Base-by-base conservation (phyloP, 2,797 vertebrate species). In the Hippocampus kuda region DNA sequence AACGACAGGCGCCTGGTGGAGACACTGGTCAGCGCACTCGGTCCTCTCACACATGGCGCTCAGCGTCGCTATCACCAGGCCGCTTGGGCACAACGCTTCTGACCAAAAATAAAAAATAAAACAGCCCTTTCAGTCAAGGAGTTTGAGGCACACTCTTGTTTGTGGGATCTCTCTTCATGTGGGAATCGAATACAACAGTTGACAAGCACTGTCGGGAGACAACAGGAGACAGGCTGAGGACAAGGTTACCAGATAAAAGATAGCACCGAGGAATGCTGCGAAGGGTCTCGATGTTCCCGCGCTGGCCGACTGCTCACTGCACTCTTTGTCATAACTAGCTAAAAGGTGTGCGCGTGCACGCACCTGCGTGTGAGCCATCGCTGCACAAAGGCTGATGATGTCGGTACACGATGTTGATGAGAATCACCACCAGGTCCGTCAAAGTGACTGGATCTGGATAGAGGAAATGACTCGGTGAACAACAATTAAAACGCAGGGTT, bases 21-120 rank as follows among this genome's bases (percentile, higher is more conserved):
- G 88, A 82, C 94, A 96, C 68, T 94, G 91, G 8, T 72, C 78
- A 20, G 94, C 92, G 75, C 92, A 93, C 75, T 94, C 93, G 2
- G 91, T 92, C 68, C 92, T 91, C 70, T 97, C 95, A 84, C 94
- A 94, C 65, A 98, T 87, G 75, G 87, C 91, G 87, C 87, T 88
- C 41, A 99, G 88, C 78, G 94, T 82, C 75, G 96, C 94, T 89
- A 92, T 92, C 81, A 91, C 92, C 80, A 96, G 90, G 73, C 79
- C 75, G 82, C 91, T 89, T 74, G 97, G 94, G 34, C 91, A 93
- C 76, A 94, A 91, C 34, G 73, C 86, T 65, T 93, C 97, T 98
- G 80, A 65, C 63, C 34, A 34, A 38, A 38, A 34, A 34, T 6
- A 34, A 34, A 34, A 34, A 34, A 34, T 6, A 34, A 5, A 34